Percentiles rank a stretch among this genome's conserved stretches.
phyloP scores from a whole-genome alignment of 2,113 vertebrate genomes.

The Ardeotis arabs region DNA sequence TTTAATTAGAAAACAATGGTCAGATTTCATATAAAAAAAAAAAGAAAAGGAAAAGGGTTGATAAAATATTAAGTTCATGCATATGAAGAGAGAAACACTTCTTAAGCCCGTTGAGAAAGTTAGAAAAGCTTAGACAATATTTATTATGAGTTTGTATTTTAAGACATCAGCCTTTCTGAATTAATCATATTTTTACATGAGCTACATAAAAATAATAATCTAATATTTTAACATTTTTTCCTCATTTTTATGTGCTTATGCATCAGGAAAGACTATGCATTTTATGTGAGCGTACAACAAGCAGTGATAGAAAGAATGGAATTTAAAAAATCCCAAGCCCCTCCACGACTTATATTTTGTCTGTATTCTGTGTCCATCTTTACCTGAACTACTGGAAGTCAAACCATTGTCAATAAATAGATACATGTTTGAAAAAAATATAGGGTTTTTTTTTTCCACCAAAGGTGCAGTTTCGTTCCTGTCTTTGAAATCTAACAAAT shows the following conservation, averaged over 20 bases:
- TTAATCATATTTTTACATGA: neutral
- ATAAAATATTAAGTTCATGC: neutral
- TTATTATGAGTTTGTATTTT: neutral
- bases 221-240: rapidly evolving
- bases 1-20: neutral
- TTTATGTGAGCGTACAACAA: neutral
- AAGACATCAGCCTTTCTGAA: neutral
- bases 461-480: neutral
- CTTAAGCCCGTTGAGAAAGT: neutral
- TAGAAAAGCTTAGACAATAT: neutral
- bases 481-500: neutral
- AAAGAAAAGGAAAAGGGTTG: neutral
- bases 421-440: neutral
- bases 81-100: neutral
- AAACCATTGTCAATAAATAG: neutral
- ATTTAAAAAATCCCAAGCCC: neutral
- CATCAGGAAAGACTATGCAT: neutral
- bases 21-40: neutral
- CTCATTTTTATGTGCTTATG: neutral
- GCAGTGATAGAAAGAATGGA: neutral
- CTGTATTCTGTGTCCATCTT: neutral
- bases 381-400: neutral
- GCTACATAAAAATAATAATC: neutral
- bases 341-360: neutral
- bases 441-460: neutral